A percentile compares a stretch with the other conserved stretches of the same genome.
These are phyloP conservation scores for Scomberomorus guttatus DNA, from an alignment of 2,797 vertebrate genomes.

Conservation along the genomic window DNA sequence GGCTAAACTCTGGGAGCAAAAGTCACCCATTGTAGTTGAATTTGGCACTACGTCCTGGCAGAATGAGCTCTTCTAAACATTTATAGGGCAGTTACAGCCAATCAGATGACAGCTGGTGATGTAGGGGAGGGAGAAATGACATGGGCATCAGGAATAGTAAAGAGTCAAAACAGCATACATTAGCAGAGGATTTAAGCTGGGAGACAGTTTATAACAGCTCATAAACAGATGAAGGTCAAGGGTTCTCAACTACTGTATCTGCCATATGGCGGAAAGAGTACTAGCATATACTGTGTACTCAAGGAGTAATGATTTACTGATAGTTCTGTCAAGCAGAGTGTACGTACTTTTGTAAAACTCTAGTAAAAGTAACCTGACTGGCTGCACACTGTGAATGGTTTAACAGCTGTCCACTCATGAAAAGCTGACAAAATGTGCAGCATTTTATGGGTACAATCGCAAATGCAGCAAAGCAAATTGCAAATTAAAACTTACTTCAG, in stretches of 20 bases:
- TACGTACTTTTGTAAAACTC: not conserved
- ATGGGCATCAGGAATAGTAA: not conserved
- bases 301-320: not conserved
- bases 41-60: not conserved
- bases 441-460: too few species aligned
- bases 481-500: not conserved
- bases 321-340: not conserved
- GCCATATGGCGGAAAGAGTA: not conserved
- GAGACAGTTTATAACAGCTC: not conserved
- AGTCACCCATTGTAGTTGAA: not conserved
- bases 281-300: not conserved
- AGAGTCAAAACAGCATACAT: not conserved
- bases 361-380: not conserved
- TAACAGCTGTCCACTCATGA: too few species aligned
- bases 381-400: too few species aligned
- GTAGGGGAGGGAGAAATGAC: not conserved
- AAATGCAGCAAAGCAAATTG: too few species aligned
- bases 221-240: not conserved
- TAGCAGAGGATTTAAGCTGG: not conserved
- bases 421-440: not conserved
- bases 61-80: not conserved
- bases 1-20: not conserved
- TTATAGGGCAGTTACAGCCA: not conserved
- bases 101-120: not conserved
- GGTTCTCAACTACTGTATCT: not conserved